Conservation (phyloP, 2,888 invertebrate species). For the Nipponacmea schrenckii region DNA sequence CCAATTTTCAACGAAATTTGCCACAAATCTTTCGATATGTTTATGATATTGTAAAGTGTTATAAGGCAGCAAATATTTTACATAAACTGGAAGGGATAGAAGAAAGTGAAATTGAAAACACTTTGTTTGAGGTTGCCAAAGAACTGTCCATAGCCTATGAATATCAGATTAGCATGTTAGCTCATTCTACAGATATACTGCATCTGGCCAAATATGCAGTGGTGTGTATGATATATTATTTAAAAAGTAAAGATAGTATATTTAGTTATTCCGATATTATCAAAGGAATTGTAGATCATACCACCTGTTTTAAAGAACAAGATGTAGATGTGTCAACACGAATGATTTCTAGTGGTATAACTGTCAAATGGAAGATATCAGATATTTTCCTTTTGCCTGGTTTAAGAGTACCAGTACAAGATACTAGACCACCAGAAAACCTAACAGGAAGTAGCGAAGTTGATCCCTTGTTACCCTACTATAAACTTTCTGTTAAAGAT, state of each 20-base stretch:
- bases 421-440: background rate
- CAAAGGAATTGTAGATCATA: background rate
- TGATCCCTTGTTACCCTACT: background rate
- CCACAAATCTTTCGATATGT: background rate
- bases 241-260: background rate
- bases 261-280: conserved; percentile 1
- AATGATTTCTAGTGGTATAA: background rate
- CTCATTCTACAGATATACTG: background rate
- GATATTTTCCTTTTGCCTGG: background rate
- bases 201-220: background rate
- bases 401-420: conserved; percentile 3
- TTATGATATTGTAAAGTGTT: background rate
- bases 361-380: conserved; percentile 1
- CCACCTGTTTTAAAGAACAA: background rate
- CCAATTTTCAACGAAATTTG: background rate
- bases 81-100: background rate
- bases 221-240: background rate
- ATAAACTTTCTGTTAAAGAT: background rate
- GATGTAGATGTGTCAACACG: conserved; percentile 2
- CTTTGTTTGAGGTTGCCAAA: background rate
- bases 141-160: background rate
- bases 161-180: background rate
- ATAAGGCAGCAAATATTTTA: background rate
- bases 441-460: background rate
- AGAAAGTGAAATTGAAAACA: background rate